These are phyloP conservation scores for Lordiphosa fenestrarum DNA, from an alignment of 2,888 invertebrate genomes.

Conservation along the genomic window DNA sequence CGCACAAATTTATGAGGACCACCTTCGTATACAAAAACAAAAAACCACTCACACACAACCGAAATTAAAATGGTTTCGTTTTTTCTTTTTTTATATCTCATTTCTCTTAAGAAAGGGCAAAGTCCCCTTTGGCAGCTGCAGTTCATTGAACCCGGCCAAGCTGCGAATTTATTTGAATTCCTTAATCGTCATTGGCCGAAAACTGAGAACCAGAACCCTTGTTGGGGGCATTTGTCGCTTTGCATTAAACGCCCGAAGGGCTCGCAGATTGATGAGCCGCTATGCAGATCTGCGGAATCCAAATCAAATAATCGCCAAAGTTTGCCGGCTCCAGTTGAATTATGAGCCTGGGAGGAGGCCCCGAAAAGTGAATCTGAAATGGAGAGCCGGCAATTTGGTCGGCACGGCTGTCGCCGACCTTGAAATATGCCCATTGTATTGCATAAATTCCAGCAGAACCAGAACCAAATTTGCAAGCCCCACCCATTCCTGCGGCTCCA, in stretches of 20 bases:
- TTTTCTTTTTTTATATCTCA: conserved; percentile 6
- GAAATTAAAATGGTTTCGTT: conserved; percentile 61
- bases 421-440: conserved; percentile 71
- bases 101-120: conserved; percentile 38
- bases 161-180: conserved; percentile 67
- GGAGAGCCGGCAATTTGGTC: conserved; percentile 52
- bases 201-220: conserved; percentile 19
- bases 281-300: conserved; percentile 43
- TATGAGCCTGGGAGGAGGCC: conserved; percentile 44
- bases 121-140: conserved; percentile 44
- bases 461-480: conserved; percentile 33
- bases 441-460: conserved; percentile 64
- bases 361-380: conserved; percentile 74
- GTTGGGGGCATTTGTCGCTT: conserved; percentile 59
- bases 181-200: conserved; percentile 48
- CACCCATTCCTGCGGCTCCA: conserved; percentile 38
- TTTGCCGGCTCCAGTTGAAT: conserved; percentile 61
- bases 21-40: conserved; percentile 49
- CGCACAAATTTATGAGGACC: conserved; percentile 68
- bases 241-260: conserved; percentile 74
- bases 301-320: conserved; percentile 49
- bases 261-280: conserved; percentile 71
- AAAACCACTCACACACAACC: conserved; percentile 16
- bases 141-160: conserved; percentile 61
- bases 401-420: conserved; percentile 62